Conservation (phyloP, 1,140 invertebrate genomes). For the Temnothorax curvispinosus region DNA sequence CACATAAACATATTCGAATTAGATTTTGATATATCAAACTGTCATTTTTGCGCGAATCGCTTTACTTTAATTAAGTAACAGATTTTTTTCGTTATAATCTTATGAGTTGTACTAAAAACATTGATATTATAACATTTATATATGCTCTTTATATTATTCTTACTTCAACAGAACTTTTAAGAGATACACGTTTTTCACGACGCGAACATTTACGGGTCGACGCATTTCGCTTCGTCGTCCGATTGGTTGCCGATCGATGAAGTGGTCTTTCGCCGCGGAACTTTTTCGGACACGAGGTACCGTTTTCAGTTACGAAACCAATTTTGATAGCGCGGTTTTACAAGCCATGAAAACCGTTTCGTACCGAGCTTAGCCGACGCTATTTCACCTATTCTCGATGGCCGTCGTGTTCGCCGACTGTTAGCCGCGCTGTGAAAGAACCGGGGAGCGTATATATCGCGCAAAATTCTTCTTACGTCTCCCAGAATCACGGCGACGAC, state of each 20-base stretch:
- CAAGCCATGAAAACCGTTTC: slow-evolving; percentile 25
- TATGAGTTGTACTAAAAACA: neutral
- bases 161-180: neutral
- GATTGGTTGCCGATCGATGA: slow-evolving; percentile 36
- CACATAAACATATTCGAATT: no score
- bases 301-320: slow-evolving; percentile 49
- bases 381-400: slow-evolving; percentile 20
- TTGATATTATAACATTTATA: neutral
- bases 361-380: neutral
- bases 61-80: neutral
- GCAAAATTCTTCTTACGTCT: slow-evolving; percentile 23
- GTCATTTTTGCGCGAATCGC: no score
- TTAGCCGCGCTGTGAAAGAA: slow-evolving; percentile 10
- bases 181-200: slow-evolving; percentile 14
- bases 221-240: slow-evolving; percentile 20
- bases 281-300: slow-evolving; percentile 14
- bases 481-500: neutral
- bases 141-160: neutral
- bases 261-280: slow-evolving; percentile 17
- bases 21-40: no score
- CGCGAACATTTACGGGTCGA: slow-evolving; percentile 16
- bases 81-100: neutral
- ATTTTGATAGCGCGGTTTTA: slow-evolving; percentile 42
- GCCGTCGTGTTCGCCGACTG: neutral
- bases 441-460: neutral